Evolutionary conservation across 92 coral and sea anemone species (phyloP).

Genomic region (Pocillopora meandrina): DNA sequence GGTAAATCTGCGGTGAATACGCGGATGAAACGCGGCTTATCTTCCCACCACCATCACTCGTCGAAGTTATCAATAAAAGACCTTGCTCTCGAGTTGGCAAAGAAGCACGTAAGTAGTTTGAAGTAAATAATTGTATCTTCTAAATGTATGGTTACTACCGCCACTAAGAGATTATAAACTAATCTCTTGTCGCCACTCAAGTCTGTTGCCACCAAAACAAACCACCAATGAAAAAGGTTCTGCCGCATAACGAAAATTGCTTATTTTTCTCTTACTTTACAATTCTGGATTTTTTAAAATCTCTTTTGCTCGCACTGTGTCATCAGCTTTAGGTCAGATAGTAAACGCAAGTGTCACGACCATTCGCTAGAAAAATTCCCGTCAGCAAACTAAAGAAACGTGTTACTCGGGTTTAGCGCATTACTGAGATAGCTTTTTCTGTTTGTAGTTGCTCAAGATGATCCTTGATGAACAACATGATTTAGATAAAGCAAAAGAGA

Average conservation of each 20-base stretch:
- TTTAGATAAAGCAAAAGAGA: slow-evolving; percentile 26
- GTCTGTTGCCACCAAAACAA: too few species aligned
- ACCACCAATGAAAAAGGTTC: too few species aligned
- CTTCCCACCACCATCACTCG: not conserved
- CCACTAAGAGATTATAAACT: too few species aligned
- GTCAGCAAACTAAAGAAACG: not conserved
- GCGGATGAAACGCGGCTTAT: not conserved
- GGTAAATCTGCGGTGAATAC: not conserved
- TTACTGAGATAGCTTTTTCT: not conserved
- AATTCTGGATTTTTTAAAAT: not conserved
- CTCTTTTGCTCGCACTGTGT: not conserved
- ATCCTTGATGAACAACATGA: slow-evolving; percentile 5
- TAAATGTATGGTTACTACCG: not conserved
- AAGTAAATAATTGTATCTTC: not conserved
- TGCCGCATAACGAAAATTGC: too few species aligned
- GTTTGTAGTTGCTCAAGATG: slow-evolving; percentile 13
- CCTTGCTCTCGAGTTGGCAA: slow-evolving; percentile 28
- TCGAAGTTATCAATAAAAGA: slow-evolving; percentile 1
- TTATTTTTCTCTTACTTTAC: too few species aligned
- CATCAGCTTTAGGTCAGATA: too few species aligned
- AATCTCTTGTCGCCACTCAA: too few species aligned
- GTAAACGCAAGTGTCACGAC: not conserved
- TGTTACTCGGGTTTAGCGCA: not conserved
- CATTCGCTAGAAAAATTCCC: not conserved
- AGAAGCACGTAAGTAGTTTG: slow-evolving; percentile 8